Base-by-base conservation (phyloP, 2,888 invertebrate genomes). In the Heliconius ethilla region DNA sequence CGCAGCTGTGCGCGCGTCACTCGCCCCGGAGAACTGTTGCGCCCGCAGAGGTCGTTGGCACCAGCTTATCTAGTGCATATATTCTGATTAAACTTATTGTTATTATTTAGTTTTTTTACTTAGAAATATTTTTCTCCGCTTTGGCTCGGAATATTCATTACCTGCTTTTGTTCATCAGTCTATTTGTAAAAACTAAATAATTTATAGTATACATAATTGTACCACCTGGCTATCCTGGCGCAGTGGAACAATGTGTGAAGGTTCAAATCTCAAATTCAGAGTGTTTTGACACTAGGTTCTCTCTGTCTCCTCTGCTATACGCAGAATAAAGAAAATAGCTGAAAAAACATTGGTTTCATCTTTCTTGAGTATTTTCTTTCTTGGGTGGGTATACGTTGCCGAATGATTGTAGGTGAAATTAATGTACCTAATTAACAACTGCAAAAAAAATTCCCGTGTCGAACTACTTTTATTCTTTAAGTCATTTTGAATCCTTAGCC, bases 1-100 rank as follows among this genome's bases (percentile, higher is more conserved):
- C 77, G 77, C 80, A 80, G 79, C 80, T 77, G 79, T 79, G 77
- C 70, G 80, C 79, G 80, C 80, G 79, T 79, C 79, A 70, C 37
- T 75, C 45, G 67, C 65, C 65, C 69, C 70, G 70, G 77, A 67
- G 75, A 62, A 80, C 78, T 79, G 80, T 76, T 77, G 78, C 76
- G 75, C 51, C 69, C 59, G 69, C 75, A 25, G 77, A 79, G 79
- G 79, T 79, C 80, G 79, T 79, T 80, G 80, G 70, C 80, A 75
- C 76, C 76, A 70, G 45, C 66, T 78, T 51, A 75, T 78, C 78
- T 79, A 73, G 73, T 75, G 51, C 51, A 65, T 13, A 76, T 33
- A 37, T 72, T 65, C 65, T 40, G 27, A 27, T 40, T 45, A 22
- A 76, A 76, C 15, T 70, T 70, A 62, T 76, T 66, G 29, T 70